A percentile compares a stretch with the other conserved stretches of the same genome.
These are phyloP conservation scores for Apantesis nais DNA, from an alignment of 2,888 invertebrate species.

Conservation along the genomic window DNA sequence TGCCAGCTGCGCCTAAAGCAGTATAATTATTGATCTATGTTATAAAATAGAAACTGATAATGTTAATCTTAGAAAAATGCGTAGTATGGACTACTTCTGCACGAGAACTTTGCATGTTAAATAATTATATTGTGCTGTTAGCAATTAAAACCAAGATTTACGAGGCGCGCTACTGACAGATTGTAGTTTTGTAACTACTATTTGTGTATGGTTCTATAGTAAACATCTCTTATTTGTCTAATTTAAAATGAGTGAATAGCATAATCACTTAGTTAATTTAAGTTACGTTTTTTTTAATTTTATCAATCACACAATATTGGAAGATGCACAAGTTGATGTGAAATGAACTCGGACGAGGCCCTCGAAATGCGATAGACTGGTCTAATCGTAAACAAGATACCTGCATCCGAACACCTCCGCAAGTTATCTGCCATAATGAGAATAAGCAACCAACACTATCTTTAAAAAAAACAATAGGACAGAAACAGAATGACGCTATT, in stretches of 20 bases:
- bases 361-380: no score
- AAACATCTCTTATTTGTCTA: neutral
- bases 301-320: no score
- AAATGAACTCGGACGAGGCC: no score
- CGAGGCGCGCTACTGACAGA: neutral
- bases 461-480: neutral
- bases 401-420: neutral
- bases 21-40: no score
- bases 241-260: no score
- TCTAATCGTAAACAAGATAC: neutral
- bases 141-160: slow-evolving; percentile 1
- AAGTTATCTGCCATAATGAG: neutral
- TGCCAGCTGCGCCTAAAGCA: no score
- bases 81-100: neutral
- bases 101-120: neutral
- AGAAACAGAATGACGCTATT: neutral
- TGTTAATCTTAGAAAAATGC: neutral
- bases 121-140: neutral
- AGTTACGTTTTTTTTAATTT: neutral
- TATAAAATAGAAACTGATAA: neutral
- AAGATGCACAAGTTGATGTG: no score
- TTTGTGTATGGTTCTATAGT: neutral
- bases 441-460: neutral
- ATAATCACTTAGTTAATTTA: neutral
- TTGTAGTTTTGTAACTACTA: neutral